Conservation (phyloP, 2,797 vertebrate genomes). For the Pangasius krempfi region DNA sequence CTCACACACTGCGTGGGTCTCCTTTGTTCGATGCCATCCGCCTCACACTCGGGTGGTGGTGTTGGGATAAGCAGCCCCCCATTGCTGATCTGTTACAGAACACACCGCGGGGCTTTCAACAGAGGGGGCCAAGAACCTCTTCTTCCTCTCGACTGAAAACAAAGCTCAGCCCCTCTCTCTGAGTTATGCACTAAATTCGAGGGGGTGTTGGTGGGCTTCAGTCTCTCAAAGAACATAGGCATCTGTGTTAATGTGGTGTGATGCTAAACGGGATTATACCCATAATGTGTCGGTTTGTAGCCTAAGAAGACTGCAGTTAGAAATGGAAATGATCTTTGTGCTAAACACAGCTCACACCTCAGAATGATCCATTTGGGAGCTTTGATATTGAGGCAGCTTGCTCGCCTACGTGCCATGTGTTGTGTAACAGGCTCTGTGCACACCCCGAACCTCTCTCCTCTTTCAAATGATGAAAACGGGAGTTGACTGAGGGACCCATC, state of each 20-base stretch:
- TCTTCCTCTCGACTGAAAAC: background rate
- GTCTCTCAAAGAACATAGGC: background rate
- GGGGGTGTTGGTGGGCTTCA: conserved; percentile 31
- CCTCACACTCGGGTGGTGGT: conserved; percentile 48
- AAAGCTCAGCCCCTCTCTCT: background rate
- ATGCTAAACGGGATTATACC: conserved; percentile 38
- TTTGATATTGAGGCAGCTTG: conserved; percentile 58
- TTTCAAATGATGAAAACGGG: conserved; percentile 37
- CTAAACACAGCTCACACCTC: conserved; percentile 50
- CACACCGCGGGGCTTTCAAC: conserved; percentile 44
- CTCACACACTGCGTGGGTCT: conserved; percentile 55
- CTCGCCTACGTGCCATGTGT: conserved; percentile 61
- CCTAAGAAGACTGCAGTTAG: conserved; percentile 41
- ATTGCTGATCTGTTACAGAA: conserved; percentile 30
- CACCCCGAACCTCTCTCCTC: conserved; percentile 32
- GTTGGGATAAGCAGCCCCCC: conserved; percentile 54
- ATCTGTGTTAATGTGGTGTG: background rate
- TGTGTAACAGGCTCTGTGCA: conserved; percentile 50
- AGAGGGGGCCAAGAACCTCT: conserved; percentile 40
- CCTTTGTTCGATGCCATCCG: conserved; percentile 60
- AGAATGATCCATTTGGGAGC: conserved; percentile 54
- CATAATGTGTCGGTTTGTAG: background rate
- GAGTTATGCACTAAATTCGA: conserved; percentile 10
- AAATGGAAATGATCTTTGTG: conserved; percentile 49
- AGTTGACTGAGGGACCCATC: conserved; percentile 36